Base-by-base conservation (phyloP, 1,140 invertebrate genomes). In the Zaprionus camerounensis region DNA sequence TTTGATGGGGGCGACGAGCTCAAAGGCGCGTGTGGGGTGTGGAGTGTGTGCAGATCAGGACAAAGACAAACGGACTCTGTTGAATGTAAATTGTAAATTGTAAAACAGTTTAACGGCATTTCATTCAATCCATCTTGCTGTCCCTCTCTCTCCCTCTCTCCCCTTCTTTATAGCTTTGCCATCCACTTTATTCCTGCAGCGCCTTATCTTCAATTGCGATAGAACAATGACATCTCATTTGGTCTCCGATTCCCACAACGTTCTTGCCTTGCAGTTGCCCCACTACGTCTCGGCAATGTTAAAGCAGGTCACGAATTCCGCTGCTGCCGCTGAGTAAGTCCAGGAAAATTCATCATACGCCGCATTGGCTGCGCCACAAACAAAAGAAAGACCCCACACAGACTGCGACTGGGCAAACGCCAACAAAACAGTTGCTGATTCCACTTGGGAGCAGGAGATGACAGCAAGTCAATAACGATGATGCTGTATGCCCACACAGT, bases 151-250 rank as follows among this genome's bases (percentile, higher is more conserved):
- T 44, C 38, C 38, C 38, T n/a, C 15, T 12, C 26, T n/a, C n/a
- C 26, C 26, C 26, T 12, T 34, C 12, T 36, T 36, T 28, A 7
- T 28, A 6, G 28, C 13, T n/a, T 28, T 31, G 24, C 28, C 13
- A 28, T 15, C 26, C 15, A 22, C 24, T 22, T 31, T 6, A 31
- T 34, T 38, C 31, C 34, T 36, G n/a, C 56, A 38, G 56, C 20
- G n/a, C 6, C 13, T n/a, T 59, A 2, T n/a, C 12, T 12, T 55
- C 20, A 28, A 31, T 34, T 22, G n/a, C 9, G 22, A 15, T 36
- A 28, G 49, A 66, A 72, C 70, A 71, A 71, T 72, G 55, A 20
- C 70, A 59, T 56, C 38, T 72, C 55, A 41, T 72, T 72, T 72
- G 70, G 17, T 38, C 61, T 13, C 31, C 51, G 61, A 46, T 56